Conservation (phyloP, 2,797 vertebrate species). For the Falco peregrinus region DNA sequence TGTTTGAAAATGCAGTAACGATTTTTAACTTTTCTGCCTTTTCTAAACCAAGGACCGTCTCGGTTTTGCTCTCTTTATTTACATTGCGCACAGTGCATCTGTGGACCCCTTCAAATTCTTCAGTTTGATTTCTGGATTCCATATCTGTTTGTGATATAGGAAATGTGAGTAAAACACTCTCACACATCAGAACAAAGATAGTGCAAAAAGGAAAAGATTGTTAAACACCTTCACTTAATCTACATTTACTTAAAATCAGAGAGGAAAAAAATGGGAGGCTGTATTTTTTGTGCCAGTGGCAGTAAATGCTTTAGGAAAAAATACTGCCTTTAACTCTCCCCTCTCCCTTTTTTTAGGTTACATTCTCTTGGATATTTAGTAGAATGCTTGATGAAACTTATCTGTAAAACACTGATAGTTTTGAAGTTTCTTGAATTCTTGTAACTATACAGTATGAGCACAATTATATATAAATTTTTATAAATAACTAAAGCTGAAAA, state of each 20-base stretch:
- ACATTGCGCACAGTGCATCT: fast-evolving
- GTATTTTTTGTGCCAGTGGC: neutral
- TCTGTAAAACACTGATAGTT: neutral
- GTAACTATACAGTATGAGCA: neutral
- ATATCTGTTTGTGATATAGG: neutral
- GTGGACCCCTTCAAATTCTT: neutral
- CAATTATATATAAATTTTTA: neutral
- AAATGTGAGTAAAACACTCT: neutral
- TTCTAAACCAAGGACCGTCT: neutral
- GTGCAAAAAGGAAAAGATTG: neutral
- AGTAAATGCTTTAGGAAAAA: neutral
- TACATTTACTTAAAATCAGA: neutral
- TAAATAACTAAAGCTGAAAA: neutral
- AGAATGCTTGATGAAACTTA: neutral
- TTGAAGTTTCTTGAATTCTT: neutral
- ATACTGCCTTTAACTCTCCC: neutral
- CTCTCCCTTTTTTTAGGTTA: neutral
- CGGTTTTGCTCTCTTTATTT: neutral
- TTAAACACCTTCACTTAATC: neutral
- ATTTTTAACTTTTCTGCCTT: neutral
- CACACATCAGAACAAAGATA: neutral
- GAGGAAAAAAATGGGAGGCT: fast-evolving
- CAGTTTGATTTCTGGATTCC: neutral
- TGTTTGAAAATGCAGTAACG: neutral
- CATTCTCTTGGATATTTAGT: neutral